These are phyloP conservation scores for Agrilus mali DNA, from an alignment of 2,888 invertebrate species.

Conservation along the genomic window DNA sequence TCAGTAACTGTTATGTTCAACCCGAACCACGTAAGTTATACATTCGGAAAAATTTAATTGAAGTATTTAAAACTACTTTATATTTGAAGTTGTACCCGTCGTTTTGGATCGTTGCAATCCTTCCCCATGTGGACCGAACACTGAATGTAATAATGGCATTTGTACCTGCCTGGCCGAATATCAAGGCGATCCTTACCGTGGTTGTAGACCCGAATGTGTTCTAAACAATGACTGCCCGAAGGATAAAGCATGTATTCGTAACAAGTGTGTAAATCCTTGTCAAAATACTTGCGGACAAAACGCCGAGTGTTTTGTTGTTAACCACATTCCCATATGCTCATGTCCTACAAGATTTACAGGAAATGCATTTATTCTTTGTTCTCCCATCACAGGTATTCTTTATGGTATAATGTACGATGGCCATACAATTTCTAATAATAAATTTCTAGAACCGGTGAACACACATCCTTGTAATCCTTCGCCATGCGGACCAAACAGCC, in stretches of 20 bases:
- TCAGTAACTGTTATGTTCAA: constrained; percentile 45
- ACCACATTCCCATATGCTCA: constrained; percentile 40
- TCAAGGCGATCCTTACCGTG: constrained; percentile 30
- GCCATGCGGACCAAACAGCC: constrained; percentile 56
- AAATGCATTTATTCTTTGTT: constrained; percentile 31
- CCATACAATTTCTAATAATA: constrained; percentile 12
- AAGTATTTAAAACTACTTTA: constrained; percentile 11
- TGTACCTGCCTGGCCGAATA: constrained; percentile 32
- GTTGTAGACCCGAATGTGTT: constrained; percentile 33
- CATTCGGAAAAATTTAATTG: neutral
- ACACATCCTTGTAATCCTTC: constrained; percentile 47
- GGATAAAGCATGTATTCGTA: constrained; percentile 33
- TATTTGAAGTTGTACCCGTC: constrained; percentile 7
- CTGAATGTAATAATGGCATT: constrained; percentile 25
- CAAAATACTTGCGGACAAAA: constrained; percentile 39
- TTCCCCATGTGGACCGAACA: constrained; percentile 30
- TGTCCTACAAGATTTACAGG: constrained; percentile 34
- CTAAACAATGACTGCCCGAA: constrained; percentile 34
- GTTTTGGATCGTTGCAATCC: constrained; percentile 21
- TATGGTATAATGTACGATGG: constrained; percentile 33
- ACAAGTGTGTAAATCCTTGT: constrained; percentile 39
- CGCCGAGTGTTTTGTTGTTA: constrained; percentile 38
- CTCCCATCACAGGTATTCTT: constrained; percentile 37
- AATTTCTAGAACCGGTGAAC: constrained; percentile 22
- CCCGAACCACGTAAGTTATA: constrained; percentile 28